Base-by-base conservation (phyloP, 2,113 vertebrate genomes). In the Podiceps cristatus region DNA sequence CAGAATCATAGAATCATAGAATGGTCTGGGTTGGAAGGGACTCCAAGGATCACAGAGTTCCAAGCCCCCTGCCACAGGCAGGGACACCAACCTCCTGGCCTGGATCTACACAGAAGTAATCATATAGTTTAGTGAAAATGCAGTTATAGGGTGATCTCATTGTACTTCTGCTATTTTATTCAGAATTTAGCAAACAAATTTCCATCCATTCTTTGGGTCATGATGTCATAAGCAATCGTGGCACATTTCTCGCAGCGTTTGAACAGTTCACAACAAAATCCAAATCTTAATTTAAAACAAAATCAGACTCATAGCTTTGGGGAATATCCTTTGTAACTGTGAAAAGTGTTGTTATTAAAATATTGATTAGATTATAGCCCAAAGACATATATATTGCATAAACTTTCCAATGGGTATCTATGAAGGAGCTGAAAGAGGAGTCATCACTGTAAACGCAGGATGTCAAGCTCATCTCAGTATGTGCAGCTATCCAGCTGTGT, bases 271-370 rank as follows among this genome's bases (percentile, higher is more conserved):
- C 73, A 84, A n/a, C 33, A 66, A 31, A 67, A 25, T 87, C 22
- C 37, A 87, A 47, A 92, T 35, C 64, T 87, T 95, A 95, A 93
- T 93, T 93, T 95, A 78, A 93, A 94, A 53, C 12, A 77, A 89
- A 85, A 81, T 33, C 62, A 63, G 59, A 40, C 12, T 71, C 50
- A n/a, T 55, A 77, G 87, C 76, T 94, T 86, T 87, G 91, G 88
- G 89, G 95, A 97, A 94, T 95, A 92, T 86, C 18, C 18, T 94
- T 91, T 63, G 56, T 89, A 49, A 44, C 47, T n/a, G 18, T n/a
- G 27, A 87, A 91, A 90, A 87, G 4, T 50, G 24, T 62, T 55
- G 64, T 90, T 96, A 93, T 95, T 86, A 95, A 96, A 96, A 92
- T 68, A 96, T 96, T 90, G 93, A 96, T 95, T 95, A 40, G 35